phyloP scores from a whole-genome alignment of 2,888 invertebrate species.

The Seira musarum region DNA sequence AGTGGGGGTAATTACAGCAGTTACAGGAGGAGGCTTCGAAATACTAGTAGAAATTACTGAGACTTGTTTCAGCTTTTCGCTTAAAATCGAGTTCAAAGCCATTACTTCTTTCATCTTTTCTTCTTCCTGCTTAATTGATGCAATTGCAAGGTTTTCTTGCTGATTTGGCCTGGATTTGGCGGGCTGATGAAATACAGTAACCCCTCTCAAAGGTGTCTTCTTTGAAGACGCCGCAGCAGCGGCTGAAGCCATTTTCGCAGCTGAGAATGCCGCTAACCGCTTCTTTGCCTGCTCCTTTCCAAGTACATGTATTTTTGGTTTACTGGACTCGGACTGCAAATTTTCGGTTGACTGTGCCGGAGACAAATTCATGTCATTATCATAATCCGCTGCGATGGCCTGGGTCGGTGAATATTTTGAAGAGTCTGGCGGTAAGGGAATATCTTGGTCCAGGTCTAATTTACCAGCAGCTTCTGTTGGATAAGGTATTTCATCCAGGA shows the following conservation, averaged over 20 bases:
- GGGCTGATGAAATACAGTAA: slow-evolving; percentile 65
- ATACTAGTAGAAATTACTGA: slow-evolving; percentile 62
- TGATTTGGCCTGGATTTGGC: slow-evolving; percentile 48
- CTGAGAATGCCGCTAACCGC: slow-evolving; percentile 72
- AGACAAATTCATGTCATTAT: slow-evolving; percentile 60
- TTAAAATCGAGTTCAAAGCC: slow-evolving; percentile 65
- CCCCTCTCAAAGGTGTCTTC: slow-evolving; percentile 63
- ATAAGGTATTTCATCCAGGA: slow-evolving; percentile 65
- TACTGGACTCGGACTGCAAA: slow-evolving; percentile 32
- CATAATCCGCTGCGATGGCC: slow-evolving; percentile 62
- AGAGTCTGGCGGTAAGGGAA: slow-evolving; percentile 66
- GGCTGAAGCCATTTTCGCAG: slow-evolving; percentile 70
- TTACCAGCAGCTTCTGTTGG: slow-evolving; percentile 56
- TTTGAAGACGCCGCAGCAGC: slow-evolving; percentile 59
- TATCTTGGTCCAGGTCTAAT: slow-evolving; percentile 54
- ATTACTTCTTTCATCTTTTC: slow-evolving; percentile 69
- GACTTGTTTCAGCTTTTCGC: slow-evolving; percentile 68
- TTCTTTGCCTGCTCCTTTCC: slow-evolving; percentile 73
- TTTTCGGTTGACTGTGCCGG: slow-evolving; percentile 51
- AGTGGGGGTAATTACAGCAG: slow-evolving; percentile 66
- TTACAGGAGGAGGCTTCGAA: slow-evolving; percentile 60
- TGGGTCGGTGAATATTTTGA: slow-evolving; percentile 69
- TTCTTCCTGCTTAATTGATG: slow-evolving; percentile 67
- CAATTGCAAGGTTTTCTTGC: slow-evolving; percentile 64
- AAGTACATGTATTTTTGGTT: slow-evolving; percentile 68